Conservation (phyloP, 1,140 invertebrate species). For the Cylas formicarius region DNA sequence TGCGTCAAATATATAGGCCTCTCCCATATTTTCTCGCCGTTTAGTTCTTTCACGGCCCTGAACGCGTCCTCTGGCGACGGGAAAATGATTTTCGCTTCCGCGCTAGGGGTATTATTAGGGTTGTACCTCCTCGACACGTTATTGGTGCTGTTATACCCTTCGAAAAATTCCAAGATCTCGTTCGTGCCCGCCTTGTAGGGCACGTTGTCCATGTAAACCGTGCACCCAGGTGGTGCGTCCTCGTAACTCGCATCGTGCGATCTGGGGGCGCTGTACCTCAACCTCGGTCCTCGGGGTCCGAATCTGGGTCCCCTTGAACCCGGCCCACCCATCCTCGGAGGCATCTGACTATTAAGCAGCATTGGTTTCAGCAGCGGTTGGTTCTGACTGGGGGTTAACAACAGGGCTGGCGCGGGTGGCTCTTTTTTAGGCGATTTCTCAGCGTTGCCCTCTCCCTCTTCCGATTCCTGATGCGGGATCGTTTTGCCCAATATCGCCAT, state of each 20-base stretch:
- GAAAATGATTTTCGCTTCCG: constrained; percentile 83
- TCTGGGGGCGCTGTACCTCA: constrained; percentile 3
- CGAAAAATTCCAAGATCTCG: constrained; percentile 82
- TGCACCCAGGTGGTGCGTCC: constrained; percentile 68
- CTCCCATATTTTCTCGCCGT: constrained; percentile 49
- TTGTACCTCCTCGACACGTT: constrained; percentile 78
- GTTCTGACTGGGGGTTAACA: not conserved
- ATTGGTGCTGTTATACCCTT: constrained; percentile 62
- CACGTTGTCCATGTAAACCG: constrained; percentile 76
- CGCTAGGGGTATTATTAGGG: constrained; percentile 76
- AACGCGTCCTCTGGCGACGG: constrained; percentile 65
- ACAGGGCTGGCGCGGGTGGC: not conserved
- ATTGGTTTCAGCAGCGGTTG: not conserved
- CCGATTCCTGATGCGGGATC: constrained; percentile 7
- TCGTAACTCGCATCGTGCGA: constrained; percentile 29
- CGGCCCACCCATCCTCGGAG: constrained; percentile 8
- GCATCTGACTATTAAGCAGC: constrained; percentile 6
- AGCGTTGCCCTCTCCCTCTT: not conserved
- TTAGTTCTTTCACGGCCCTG: constrained; percentile 57
- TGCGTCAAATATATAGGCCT: constrained; percentile 49
- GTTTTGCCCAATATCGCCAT: constrained; percentile 23
- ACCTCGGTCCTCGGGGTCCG: constrained; percentile 8
- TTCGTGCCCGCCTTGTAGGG: constrained; percentile 77
- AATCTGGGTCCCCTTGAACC: constrained; percentile 28
- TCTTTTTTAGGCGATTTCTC: constrained; percentile 4